phyloP scores from a whole-genome alignment of 1,140 invertebrate genomes.

The Macrosteles quadrilineatus region DNA sequence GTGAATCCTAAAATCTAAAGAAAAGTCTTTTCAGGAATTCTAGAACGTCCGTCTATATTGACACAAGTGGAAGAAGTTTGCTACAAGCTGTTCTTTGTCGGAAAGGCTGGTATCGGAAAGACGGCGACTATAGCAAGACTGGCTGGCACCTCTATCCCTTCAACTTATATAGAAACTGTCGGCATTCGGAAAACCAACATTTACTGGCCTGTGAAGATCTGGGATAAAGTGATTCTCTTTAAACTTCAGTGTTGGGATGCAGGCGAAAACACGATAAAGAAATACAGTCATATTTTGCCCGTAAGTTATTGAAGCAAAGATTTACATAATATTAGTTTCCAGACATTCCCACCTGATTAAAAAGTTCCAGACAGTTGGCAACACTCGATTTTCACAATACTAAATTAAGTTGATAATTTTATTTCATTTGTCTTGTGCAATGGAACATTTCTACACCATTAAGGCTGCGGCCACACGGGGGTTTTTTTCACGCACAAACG shows the following conservation, averaged over 20 bases:
- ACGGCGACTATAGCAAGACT: constrained; percentile 56
- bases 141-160: constrained; percentile 49
- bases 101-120: constrained; percentile 60
- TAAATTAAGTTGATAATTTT: too few species aligned
- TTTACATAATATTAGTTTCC: not conserved
- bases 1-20: too few species aligned
- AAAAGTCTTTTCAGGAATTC: constrained; percentile 56
- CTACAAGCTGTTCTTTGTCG: constrained; percentile 61
- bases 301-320: constrained; percentile 48
- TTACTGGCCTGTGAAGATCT: constrained; percentile 63
- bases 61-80: constrained; percentile 57
- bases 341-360: not conserved
- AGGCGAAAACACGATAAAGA: constrained; percentile 58
- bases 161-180: constrained; percentile 56
- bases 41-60: constrained; percentile 57
- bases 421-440: too few species aligned
- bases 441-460: too few species aligned
- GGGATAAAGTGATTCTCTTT: constrained; percentile 59
- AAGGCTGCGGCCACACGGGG: too few species aligned
- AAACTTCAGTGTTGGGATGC: constrained; percentile 63
- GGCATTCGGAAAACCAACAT: constrained; percentile 59
- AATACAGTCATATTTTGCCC: constrained; percentile 60
- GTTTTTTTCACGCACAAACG: too few species aligned
- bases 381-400: not conserved
- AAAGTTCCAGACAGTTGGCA: not conserved